These are phyloP conservation scores for Drosophila hamatofila DNA, from an alignment of 2,888 invertebrate genomes.

Conservation along the genomic window DNA sequence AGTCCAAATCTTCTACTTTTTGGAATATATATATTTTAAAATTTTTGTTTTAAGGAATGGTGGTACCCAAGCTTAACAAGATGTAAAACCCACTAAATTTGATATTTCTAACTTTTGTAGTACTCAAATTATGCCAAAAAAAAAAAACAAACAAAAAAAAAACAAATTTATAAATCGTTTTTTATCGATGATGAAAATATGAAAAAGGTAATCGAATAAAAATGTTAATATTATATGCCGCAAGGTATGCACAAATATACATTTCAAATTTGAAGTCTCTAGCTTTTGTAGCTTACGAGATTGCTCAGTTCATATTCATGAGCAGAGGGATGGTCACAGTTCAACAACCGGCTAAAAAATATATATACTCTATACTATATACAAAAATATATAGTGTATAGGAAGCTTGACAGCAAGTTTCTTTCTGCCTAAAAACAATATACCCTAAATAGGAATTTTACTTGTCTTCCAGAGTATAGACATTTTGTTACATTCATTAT, in stretches of 20 bases:
- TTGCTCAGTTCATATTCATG: not conserved
- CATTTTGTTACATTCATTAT: constrained; percentile 1
- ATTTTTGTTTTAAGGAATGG: not conserved
- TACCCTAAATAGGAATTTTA: not conserved
- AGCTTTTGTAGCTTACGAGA: not conserved
- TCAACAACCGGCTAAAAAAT: not conserved
- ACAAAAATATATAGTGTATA: no score
- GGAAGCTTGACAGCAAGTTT: no score
- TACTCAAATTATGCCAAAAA: not conserved
- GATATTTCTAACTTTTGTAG: not conserved
- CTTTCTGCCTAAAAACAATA: not conserved
- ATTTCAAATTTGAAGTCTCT: not conserved
- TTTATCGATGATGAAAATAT: not conserved
- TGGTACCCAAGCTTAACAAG: not conserved
- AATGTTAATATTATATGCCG: not conserved
- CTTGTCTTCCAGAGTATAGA: not conserved
- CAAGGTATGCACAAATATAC: not conserved
- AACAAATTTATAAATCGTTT: not conserved
- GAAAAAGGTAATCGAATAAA: not conserved
- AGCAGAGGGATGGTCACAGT: not conserved
- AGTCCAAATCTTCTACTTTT: not conserved
- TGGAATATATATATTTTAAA: no score
- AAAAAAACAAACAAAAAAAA: no score
- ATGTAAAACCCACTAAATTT: not conserved
- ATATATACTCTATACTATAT: no score